A percentile compares a stretch with the other conserved stretches of the same genome.
phyloP scores from a whole-genome alignment of 2,113 vertebrate species.

The Heliornis fulica region DNA sequence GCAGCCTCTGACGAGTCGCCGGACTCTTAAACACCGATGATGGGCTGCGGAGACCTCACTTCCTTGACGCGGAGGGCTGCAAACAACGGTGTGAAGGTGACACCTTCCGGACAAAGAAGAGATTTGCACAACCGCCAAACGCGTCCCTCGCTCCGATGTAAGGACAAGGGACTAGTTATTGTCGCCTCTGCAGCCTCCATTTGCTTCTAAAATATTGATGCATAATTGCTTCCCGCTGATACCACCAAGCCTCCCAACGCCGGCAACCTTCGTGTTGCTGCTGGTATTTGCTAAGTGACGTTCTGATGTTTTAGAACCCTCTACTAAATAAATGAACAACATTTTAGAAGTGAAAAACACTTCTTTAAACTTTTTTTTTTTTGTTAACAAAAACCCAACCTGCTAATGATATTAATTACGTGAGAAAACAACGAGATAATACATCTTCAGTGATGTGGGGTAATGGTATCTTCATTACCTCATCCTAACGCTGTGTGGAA shows the following conservation, averaged over 20 bases:
- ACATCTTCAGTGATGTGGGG: neutral
- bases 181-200: neutral
- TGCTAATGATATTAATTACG: neutral
- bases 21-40: accelerated
- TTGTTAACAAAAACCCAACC: neutral
- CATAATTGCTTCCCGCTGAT: neutral
- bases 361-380: neutral
- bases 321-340: neutral
- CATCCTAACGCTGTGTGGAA: neutral
- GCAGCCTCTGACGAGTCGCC: accelerated
- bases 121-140: neutral
- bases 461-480: neutral
- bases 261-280: neutral
- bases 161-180: accelerated
- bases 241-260: too few species aligned
- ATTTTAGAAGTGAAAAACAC: neutral
- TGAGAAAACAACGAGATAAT: accelerated
- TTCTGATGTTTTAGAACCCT: neutral
- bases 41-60: accelerated
- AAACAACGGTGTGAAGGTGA: neutral
- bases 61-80: neutral
- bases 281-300: too few species aligned
- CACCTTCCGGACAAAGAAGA: constrained; percentile 4
- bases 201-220: neutral
- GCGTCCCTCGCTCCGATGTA: accelerated